These are phyloP conservation scores for Tympanuchus pallidicinctus DNA, from an alignment of 2,113 vertebrate genomes.

Conservation along the genomic window DNA sequence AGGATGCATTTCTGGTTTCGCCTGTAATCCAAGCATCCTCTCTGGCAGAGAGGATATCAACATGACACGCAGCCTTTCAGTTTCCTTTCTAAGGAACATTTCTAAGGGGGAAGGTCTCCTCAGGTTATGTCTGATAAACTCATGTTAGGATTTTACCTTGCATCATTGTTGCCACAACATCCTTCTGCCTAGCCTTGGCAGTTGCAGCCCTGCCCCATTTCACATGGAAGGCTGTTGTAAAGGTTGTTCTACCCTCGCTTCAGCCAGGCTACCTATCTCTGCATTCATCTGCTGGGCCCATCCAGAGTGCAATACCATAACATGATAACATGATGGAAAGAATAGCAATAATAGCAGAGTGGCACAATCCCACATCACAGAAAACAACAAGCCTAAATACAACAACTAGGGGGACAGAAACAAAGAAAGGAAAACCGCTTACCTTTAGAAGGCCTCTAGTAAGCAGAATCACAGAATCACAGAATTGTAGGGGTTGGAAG, in stretches of 20 bases:
- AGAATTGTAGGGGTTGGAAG: no score
- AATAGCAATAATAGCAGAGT: no score
- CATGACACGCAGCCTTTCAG: neutral
- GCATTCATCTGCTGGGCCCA: neutral
- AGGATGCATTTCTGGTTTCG: neutral
- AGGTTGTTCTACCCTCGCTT: neutral
- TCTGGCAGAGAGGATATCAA: neutral
- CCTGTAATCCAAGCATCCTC: neutral
- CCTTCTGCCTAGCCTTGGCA: neutral
- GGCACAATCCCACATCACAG: no score
- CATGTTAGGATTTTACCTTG: neutral
- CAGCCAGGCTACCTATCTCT: neutral
- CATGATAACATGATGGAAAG: no score
- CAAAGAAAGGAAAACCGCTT: no score
- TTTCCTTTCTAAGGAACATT: neutral
- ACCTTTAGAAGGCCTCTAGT: no score
- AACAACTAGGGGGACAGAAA: no score
- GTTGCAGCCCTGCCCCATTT: neutral
- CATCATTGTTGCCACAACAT: neutral
- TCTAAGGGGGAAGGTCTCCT: neutral
- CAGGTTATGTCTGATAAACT: neutral
- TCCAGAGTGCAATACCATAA: neutral
- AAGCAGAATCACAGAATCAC: no score
- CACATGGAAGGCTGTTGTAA: neutral
- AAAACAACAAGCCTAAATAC: no score